Conservation (phyloP, 2,113 vertebrate species). For the Odontesthes bonariensis region DNA sequence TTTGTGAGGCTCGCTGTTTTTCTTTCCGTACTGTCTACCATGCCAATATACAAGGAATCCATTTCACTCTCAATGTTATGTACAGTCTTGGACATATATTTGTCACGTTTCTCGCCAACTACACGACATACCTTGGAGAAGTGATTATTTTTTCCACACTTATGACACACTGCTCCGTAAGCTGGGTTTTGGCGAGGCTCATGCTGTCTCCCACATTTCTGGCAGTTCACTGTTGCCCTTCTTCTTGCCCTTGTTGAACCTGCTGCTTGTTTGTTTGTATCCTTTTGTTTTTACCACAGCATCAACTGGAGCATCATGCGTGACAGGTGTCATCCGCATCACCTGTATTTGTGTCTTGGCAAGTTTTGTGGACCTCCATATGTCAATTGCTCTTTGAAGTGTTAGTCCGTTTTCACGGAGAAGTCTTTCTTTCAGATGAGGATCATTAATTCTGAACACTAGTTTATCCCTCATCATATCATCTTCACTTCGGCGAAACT, state of each 20-base stretch:
- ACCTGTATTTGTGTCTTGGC: too few species aligned
- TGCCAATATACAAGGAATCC: background rate
- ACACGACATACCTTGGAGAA: background rate
- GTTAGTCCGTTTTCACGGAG: background rate
- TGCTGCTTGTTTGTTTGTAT: too few species aligned
- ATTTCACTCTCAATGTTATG: background rate
- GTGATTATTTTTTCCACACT: too few species aligned
- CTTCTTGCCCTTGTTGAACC: too few species aligned
- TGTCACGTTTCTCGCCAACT: background rate
- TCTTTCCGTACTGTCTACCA: background rate
- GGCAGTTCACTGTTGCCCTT: too few species aligned
- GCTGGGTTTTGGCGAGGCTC: too few species aligned
- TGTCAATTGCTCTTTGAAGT: background rate
- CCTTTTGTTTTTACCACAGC: too few species aligned
- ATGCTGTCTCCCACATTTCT: too few species aligned
- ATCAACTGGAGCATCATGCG: background rate
- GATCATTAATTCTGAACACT: background rate
- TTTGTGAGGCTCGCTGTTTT: too few species aligned
- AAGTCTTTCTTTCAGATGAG: background rate
- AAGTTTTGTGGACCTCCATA: too few species aligned
- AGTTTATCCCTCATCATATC: background rate
- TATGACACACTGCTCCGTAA: too few species aligned
- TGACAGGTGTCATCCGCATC: background rate
- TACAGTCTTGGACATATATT: background rate
- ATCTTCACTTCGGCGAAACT: background rate